A percentile compares a stretch with the other conserved stretches of the same genome.
Evolutionary conservation across 2,113 vertebrate genomes (phyloP).

Genomic region (Sander vitreus): DNA sequence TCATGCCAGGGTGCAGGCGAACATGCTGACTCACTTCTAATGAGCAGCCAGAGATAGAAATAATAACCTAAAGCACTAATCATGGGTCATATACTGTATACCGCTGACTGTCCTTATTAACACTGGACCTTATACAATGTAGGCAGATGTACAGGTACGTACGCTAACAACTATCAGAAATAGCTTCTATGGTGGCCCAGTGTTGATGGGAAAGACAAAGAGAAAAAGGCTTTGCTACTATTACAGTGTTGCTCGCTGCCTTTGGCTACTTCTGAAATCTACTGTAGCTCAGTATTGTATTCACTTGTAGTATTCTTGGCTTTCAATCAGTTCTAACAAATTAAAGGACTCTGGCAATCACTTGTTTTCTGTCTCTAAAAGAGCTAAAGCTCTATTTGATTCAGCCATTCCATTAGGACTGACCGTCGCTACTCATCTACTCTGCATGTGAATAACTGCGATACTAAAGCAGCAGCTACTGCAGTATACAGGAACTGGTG

Average conservation of each 20-base stretch:
- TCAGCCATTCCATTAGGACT: conserved; percentile 8
- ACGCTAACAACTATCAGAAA: conserved; percentile 62
- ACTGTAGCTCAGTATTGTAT: not conserved
- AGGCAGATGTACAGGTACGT: conserved; percentile 50
- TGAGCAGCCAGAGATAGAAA: conserved; percentile 82
- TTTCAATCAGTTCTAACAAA: not conserved
- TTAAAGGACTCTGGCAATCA: not conserved
- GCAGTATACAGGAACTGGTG: not conserved
- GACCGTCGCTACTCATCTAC: not conserved
- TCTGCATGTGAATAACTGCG: conserved; percentile 11
- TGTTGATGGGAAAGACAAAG: conserved; percentile 22
- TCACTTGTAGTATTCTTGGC: conserved; percentile 10
- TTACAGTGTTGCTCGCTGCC: not conserved
- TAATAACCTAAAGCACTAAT: conserved; percentile 79
- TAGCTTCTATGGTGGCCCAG: conserved; percentile 45
- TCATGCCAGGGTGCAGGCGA: conserved; percentile 56
- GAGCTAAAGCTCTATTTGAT: conserved; percentile 7
- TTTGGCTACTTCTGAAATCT: conserved; percentile 8
- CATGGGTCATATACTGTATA: conserved; percentile 78
- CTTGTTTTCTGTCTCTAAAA: conserved; percentile 12
- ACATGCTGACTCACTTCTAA: conserved; percentile 83
- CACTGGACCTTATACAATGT: conserved; percentile 62
- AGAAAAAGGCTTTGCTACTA: conserved; percentile 16
- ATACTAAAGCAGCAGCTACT: not conserved
- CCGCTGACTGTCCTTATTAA: conserved; percentile 82